A percentile compares a stretch with the other conserved stretches of the same genome.
Evolutionary conservation across 2,113 vertebrate genomes (phyloP).

Genomic region (Albula goreensis): DNA sequence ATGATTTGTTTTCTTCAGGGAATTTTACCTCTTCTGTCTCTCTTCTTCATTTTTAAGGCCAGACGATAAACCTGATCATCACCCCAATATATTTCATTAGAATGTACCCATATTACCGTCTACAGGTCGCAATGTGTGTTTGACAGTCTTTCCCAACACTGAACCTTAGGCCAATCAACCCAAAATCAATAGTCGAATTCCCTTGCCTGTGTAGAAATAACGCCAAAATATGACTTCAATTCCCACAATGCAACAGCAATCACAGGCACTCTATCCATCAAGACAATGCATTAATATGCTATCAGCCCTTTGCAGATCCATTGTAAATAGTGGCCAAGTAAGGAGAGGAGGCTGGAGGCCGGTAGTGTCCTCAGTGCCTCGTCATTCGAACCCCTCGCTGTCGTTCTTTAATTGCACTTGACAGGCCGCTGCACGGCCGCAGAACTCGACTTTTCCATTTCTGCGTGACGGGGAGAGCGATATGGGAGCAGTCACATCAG

Average conservation of each 20-base stretch:
- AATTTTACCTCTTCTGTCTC: not conserved
- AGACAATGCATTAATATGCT: not conserved
- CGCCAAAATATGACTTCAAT: slow-evolving; percentile 7
- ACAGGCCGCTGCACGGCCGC: slow-evolving; percentile 35
- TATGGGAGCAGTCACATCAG: slow-evolving; percentile 34
- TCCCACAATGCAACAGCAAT: not conserved
- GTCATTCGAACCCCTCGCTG: slow-evolving; percentile 22
- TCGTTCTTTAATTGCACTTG: slow-evolving; percentile 35
- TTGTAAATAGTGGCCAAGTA: not conserved
- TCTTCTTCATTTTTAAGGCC: not conserved
- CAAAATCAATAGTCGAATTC: not conserved
- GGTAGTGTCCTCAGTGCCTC: not conserved
- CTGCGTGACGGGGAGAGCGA: slow-evolving; percentile 29
- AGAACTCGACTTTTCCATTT: slow-evolving; percentile 45
- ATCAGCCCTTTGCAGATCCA: not conserved
- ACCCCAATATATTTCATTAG: not conserved
- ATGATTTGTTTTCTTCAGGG: slow-evolving; percentile 17
- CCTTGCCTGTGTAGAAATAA: not conserved
- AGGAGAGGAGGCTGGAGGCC: not conserved
- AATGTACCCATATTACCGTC: not conserved
- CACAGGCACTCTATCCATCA: not conserved
- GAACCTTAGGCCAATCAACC: not conserved
- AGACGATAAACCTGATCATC: not conserved
- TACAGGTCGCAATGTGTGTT: not conserved
- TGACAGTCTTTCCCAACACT: not conserved